Evolutionary conservation across 1,140 invertebrate species (phyloP).

Genomic region (Pseudoatta argentina): DNA sequence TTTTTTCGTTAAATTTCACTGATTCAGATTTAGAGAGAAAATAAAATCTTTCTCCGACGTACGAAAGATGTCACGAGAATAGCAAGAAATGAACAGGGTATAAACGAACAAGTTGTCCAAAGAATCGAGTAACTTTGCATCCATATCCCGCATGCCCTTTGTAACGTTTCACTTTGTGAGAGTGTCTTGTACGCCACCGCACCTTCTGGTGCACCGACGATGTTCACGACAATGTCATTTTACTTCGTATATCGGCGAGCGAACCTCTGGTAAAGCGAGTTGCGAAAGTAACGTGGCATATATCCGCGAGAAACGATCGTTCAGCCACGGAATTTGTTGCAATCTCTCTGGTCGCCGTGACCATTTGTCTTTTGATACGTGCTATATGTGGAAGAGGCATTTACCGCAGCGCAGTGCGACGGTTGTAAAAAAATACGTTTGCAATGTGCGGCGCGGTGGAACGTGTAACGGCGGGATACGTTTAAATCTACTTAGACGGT

Average conservation of each 20-base stretch:
- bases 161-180: background rate
- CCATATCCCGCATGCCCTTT: background rate
- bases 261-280: background rate
- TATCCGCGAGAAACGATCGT: constrained; percentile 42
- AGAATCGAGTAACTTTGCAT: background rate
- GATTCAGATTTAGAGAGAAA: background rate
- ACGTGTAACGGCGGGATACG: constrained; percentile 37
- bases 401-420: background rate
- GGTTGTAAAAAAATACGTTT: constrained; percentile 37
- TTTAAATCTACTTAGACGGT: constrained; percentile 62
- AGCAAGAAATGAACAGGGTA: background rate
- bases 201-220: background rate
- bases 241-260: background rate
- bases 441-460: constrained; percentile 32
- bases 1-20: too few species aligned
- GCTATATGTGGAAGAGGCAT: constrained; percentile 31
- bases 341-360: constrained; percentile 15
- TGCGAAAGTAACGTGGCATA: constrained; percentile 25
- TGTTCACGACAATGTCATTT: background rate
- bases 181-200: background rate
- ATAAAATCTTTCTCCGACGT: background rate
- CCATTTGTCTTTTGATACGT: constrained; percentile 41
- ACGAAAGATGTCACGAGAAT: background rate
- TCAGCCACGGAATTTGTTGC: constrained; percentile 38
- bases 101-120: background rate